Evolutionary conservation across 2,797 vertebrate species (phyloP).

Genomic region (Podarcis siculus): DNA sequence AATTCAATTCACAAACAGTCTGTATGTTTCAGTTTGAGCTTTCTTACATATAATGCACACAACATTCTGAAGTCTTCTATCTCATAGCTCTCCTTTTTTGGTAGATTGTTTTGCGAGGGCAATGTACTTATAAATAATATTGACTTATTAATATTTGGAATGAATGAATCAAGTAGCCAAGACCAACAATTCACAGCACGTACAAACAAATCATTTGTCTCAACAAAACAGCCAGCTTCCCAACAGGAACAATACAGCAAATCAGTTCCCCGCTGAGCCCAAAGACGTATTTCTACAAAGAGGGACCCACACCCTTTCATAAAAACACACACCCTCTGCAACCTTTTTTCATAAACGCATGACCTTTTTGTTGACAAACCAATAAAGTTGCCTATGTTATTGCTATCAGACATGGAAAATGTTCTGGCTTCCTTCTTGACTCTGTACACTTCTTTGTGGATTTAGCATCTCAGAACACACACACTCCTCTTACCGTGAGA

Average conservation of each 20-base stretch:
- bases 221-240: not conserved
- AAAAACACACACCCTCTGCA: not conserved
- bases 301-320: not conserved
- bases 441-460: not conserved
- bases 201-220: not conserved
- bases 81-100: no score
- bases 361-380: not conserved
- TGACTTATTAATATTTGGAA: no score
- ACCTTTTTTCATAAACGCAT: not conserved
- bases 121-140: no score
- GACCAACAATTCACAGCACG: not conserved
- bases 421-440: not conserved
- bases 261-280: not conserved
- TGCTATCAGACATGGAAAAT: not conserved
- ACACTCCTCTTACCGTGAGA: not conserved
- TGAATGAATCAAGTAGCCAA: not conserved
- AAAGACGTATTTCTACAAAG: not conserved
- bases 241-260: not conserved
- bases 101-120: no score
- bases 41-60: no score
- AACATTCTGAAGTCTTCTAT: no score
- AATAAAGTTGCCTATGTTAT: not conserved
- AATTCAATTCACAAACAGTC: no score
- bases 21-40: no score
- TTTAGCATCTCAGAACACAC: not conserved